phyloP scores from a whole-genome alignment of 2,113 vertebrate species.

The Gymnogyps californianus region DNA sequence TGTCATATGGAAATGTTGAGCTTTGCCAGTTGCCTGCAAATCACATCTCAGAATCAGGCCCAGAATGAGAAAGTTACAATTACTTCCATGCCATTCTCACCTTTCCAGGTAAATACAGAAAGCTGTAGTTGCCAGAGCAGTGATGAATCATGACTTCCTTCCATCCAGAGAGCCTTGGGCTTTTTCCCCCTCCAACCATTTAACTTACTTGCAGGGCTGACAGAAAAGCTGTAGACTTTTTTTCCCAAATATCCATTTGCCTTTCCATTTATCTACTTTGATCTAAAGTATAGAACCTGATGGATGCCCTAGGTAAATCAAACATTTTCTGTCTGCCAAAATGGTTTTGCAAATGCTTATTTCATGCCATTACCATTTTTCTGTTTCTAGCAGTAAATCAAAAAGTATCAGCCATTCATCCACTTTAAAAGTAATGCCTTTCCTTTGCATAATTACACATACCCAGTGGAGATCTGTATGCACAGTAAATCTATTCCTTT shows the following conservation, averaged over 20 bases:
- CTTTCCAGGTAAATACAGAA: constrained; percentile 19
- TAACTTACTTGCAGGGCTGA: constrained; percentile 52
- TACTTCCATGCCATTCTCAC: background rate
- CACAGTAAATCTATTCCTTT: constrained; percentile 77
- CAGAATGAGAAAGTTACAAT: background rate
- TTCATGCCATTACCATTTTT: constrained; percentile 77
- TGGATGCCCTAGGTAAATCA: constrained; percentile 77
- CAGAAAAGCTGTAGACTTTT: constrained; percentile 62
- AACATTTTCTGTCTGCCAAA: constrained; percentile 72
- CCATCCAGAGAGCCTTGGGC: background rate
- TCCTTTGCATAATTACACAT: constrained; percentile 73
- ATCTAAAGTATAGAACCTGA: constrained; percentile 72
- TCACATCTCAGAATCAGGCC: background rate
- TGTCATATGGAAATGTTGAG: background rate
- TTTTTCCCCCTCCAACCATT: constrained; percentile 41
- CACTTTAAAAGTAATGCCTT: constrained; percentile 78
- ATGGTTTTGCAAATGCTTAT: constrained; percentile 74
- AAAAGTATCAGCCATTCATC: constrained; percentile 76
- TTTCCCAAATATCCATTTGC: constrained; percentile 67
- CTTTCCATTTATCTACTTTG: constrained; percentile 74
- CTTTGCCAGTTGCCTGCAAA: background rate
- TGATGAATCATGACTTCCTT: constrained; percentile 28
- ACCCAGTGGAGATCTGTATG: constrained; percentile 69
- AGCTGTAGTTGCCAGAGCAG: background rate
- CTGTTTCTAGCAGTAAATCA: constrained; percentile 77